Conservation (phyloP, 2,113 vertebrate genomes). For the Percopsis transmontana region DNA sequence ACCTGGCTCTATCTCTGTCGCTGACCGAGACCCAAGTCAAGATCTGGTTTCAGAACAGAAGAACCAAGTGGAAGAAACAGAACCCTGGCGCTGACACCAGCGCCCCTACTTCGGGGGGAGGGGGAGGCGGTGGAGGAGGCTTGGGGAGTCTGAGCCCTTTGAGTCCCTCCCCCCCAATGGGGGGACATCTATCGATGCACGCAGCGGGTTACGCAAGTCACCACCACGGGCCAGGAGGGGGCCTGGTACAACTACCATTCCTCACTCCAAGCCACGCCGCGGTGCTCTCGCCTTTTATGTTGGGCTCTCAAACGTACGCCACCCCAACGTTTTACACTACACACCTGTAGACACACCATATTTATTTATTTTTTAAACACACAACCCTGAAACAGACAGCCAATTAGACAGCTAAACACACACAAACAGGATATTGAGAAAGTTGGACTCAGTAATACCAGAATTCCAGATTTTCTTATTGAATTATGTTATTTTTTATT, state of each 20-base stretch:
- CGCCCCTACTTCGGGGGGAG: constrained; percentile 80
- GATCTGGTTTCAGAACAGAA: constrained; percentile 94
- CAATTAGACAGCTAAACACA: background rate
- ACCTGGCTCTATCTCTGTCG: constrained; percentile 90
- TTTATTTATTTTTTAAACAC: background rate
- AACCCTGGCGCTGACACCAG: constrained; percentile 94
- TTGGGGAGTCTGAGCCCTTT: constrained; percentile 78
- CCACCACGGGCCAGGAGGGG: constrained; percentile 77
- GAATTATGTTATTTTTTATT: too few species aligned
- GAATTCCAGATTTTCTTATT: background rate
- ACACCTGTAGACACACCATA: constrained; percentile 82
- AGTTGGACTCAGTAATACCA: background rate
- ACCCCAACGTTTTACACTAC: constrained; percentile 94
- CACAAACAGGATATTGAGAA: background rate
- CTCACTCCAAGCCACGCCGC: constrained; percentile 84
- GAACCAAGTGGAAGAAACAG: constrained; percentile 97
- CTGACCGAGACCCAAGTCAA: constrained; percentile 94
- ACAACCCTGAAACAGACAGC: background rate
- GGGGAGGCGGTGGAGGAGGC: constrained; percentile 64
- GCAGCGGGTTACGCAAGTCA: constrained; percentile 82
- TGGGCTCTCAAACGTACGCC: constrained; percentile 94
- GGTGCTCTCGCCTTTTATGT: constrained; percentile 94
- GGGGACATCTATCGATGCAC: constrained; percentile 86
- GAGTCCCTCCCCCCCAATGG: constrained; percentile 82
- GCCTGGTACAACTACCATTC: constrained; percentile 94